Base-by-base conservation (phyloP, 2,888 invertebrate genomes). In the Zonitis immaculata region DNA sequence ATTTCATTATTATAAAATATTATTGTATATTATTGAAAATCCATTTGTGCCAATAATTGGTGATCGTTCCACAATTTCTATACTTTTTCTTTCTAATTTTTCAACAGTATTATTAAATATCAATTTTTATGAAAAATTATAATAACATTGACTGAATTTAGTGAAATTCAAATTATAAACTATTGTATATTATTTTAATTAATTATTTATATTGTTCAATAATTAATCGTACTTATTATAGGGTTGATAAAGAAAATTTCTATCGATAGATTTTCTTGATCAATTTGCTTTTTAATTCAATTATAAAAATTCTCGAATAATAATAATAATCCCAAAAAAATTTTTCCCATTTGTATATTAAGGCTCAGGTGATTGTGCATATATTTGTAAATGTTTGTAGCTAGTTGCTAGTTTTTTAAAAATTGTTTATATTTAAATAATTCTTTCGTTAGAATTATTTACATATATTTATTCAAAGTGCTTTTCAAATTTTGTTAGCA, bases 311-410 rank as follows among this genome's bases (percentile, higher is more conserved):
- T 8, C 30, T 30, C 1, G 30, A 30, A 35, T 16, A 35, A 7
- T 18, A 18, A 16, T 18, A 35, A 35, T 16, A 35, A 9, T 18
- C 16, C 12, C 12, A n/a, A 8, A 30, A 30, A 9, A 43, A 35
- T 14, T 25, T 46, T 27, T 49, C 26, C 12, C 25, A 8, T n/a
- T 18, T 59, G 53, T 60, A 55, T 47, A 57, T 55, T 57, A 47
- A 56, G 59, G 60, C 59, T 62, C 60, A 61, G 59, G 58, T 61
- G 52, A 60, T 57, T 57, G 56, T 60, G 59, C 56, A 61, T 60
- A 56, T 58, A 58, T 53, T 56, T 62, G 59, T 62, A 64, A 62
- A 59, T 59, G 61, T 62, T 56, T 57, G 52, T 60, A 59, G 60
- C 54, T 51, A 35, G 18, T 35, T 35, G 35, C 35, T 35, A 47